Evolutionary conservation across 2,113 vertebrate genomes (phyloP).

Genomic region (Prionailurus viverrinus): DNA sequence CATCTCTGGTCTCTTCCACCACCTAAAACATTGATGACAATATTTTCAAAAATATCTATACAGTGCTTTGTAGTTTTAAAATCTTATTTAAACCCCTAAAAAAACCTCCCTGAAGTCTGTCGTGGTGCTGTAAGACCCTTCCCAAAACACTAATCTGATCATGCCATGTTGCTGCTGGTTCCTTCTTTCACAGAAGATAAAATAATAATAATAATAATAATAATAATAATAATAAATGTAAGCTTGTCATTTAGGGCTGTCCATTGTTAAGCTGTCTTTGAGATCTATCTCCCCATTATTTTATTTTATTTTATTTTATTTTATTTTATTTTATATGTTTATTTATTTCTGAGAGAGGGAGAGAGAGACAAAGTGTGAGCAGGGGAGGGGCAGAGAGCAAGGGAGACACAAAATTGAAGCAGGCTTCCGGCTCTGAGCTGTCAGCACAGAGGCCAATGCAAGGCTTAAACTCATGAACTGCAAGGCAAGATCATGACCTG

Average conservation of each 20-base stretch:
- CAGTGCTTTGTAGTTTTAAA: not conserved
- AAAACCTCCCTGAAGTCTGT: not conserved
- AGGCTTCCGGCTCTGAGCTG: too few relatives aligned
- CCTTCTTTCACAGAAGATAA: not conserved
- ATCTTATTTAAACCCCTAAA: conserved; percentile 6
- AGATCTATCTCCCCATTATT: not conserved
- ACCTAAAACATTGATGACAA: not conserved
- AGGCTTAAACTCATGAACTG: too few relatives aligned
- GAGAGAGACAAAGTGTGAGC: too few relatives aligned
- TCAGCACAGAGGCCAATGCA: too few relatives aligned
- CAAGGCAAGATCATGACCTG: too few relatives aligned
- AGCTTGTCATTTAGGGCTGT: not conserved
- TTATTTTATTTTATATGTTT: too few relatives aligned
- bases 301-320: not conserved
- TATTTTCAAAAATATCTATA: not conserved
- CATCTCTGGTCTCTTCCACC: not conserved
- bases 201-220: too few relatives aligned
- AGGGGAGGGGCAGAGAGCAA: too few relatives aligned
- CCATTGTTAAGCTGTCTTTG: not conserved
- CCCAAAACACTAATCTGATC: not conserved
- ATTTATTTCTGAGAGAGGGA: too few relatives aligned
- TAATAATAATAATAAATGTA: too few relatives aligned
- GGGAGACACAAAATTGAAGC: too few relatives aligned
- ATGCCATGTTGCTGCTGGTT: not conserved
- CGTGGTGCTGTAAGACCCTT: not conserved